Evolutionary conservation across 2,888 invertebrate genomes (phyloP).

Genomic region (Carcina quercana): DNA sequence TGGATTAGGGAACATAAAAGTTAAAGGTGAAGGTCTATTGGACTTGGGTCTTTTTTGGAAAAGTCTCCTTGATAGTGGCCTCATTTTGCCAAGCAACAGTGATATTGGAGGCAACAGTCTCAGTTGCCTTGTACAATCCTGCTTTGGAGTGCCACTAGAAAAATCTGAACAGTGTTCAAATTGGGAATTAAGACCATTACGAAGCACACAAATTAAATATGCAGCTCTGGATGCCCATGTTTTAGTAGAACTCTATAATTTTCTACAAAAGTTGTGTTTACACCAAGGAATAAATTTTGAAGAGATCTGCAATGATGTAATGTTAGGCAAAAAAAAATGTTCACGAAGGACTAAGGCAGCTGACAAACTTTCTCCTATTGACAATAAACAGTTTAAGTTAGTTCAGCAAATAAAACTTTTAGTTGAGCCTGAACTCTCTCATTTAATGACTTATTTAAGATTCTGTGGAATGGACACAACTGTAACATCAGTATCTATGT

Average conservation of each 20-base stretch:
- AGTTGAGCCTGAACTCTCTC: constrained; percentile 41
- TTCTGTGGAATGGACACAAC: constrained; percentile 75
- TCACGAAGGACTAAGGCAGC: constrained; percentile 50
- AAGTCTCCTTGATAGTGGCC: constrained; percentile 42
- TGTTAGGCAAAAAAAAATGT: constrained; percentile 69
- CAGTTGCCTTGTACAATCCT: constrained; percentile 82
- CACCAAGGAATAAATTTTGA: constrained; percentile 75
- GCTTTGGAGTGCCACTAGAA: constrained; percentile 84
- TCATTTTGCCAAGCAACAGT: constrained; percentile 48
- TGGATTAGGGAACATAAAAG: constrained; percentile 55
- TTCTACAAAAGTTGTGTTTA: constrained; percentile 63
- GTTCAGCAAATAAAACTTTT: constrained; percentile 44
- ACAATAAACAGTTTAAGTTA: constrained; percentile 25
- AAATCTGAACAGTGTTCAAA: constrained; percentile 95
- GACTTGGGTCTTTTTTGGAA: constrained; percentile 60
- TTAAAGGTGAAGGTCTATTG: constrained; percentile 63
- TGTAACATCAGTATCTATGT: constrained; percentile 74
- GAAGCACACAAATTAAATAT: constrained; percentile 85
- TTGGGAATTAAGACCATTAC: constrained; percentile 89
- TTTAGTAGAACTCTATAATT: constrained; percentile 85
- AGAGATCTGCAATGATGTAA: constrained; percentile 76
- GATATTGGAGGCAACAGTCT: constrained; percentile 78
- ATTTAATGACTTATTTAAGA: constrained; percentile 48
- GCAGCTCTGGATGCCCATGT: constrained; percentile 94
- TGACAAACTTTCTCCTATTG: constrained; percentile 30